Conservation (phyloP, 2,113 vertebrate genomes). For the Meriones unguiculatus region DNA sequence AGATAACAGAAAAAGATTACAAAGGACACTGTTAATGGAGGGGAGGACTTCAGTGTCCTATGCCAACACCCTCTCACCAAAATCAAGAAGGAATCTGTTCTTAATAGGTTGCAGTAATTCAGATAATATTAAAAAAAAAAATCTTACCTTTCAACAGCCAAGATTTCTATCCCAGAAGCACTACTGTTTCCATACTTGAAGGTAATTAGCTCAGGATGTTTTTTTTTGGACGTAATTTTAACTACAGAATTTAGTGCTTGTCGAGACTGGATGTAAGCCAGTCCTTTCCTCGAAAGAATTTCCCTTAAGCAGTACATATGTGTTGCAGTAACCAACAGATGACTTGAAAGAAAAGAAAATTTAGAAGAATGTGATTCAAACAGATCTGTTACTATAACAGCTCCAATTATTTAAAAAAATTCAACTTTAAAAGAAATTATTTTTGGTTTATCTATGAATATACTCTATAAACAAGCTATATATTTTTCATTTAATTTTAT, state of each 20-base stretch:
- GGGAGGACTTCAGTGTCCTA: neutral
- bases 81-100: conserved; percentile 19
- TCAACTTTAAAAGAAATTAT: conserved; percentile 37
- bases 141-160: conserved; percentile 96
- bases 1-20: neutral
- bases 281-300: conserved; percentile 95
- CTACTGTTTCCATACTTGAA: conserved; percentile 99
- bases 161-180: conserved; percentile 94
- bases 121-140: conserved; percentile 8
- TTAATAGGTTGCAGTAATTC: conserved; percentile 42
- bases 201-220: conserved; percentile 98
- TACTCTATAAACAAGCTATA: conserved; percentile 27
- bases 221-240: conserved; percentile 99
- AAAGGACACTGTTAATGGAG: neutral
- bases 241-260: conserved; percentile 97
- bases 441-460: conserved; percentile 44
- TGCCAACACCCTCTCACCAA: neutral
- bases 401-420: neutral
- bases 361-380: conserved; percentile 45
- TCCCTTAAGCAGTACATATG: conserved; percentile 99
- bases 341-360: conserved; percentile 85
- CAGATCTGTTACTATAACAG: neutral
- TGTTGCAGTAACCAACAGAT: conserved; percentile 96
- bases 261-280: conserved; percentile 98
- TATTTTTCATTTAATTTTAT: conserved; percentile 22